Base-by-base conservation (phyloP, 2,113 vertebrate species). In the Gobio gobio region DNA sequence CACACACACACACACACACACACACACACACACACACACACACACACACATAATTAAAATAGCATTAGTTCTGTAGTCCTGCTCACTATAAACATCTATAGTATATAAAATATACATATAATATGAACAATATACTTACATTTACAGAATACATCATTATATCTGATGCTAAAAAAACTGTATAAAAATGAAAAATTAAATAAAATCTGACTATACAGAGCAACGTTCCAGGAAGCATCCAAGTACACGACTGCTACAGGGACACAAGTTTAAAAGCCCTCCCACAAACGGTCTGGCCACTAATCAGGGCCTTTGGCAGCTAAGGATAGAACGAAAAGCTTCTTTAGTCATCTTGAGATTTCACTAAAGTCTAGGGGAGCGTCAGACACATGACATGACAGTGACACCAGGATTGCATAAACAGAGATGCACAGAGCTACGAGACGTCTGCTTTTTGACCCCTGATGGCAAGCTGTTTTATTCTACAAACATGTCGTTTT, bases 291-390 rank as follows among this genome's bases (percentile, higher is more conserved):
- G 89, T 91, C 85, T 81, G 87, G n/a, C n/a, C 58, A 77, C 90
- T 90, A 92, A 90, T 86, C 13, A 88, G 68, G 66, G 61, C 74
- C 75, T 83, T 83, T 47, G 51, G 89, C 90, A 90, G 90, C 95
- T 94, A 96, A 95, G 93, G 95, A 96, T 96, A 96, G 95, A 95
- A 94, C 86, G 88, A 90, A 96, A 97, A 97, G 94, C 96, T 94
- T 90, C 91, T 91, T 93, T 96, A 96, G 95, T 94, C 90, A 92
- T 59, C 87, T 91, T 85, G 68, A 90, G 90, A 64, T 90, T 86
- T 89, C 79, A 91, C 86, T 90, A 75, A 92, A 90, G 91, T 91
- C 91, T 90, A 86, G 40, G 4, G 61, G 10, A 70, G 89, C 56
- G 24, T 75, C 54, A 84, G 54, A 68, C 56, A 33, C 36, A n/a